Percentiles rank a stretch among this genome's conserved stretches.
phyloP scores from a whole-genome alignment of 1,140 invertebrate species.

The Asobara japonica region DNA sequence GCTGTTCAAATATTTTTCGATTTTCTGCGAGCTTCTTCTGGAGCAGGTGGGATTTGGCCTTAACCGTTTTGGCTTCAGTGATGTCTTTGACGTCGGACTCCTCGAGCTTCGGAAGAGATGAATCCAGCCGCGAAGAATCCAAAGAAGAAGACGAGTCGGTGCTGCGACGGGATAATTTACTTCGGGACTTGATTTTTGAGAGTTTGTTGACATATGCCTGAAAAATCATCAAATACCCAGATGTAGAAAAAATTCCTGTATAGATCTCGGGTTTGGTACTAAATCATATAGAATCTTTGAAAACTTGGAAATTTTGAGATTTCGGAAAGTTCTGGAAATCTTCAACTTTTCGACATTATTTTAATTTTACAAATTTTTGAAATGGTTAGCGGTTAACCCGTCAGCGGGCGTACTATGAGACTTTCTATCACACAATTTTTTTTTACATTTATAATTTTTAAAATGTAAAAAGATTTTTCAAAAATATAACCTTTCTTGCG shows the following conservation, averaged over 20 bases:
- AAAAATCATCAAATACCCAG: neutral
- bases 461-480: no score
- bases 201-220: constrained; percentile 62
- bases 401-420: no score
- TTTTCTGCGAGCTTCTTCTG: constrained; percentile 63
- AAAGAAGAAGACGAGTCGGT: constrained; percentile 45
- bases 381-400: no score
- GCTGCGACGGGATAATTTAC: constrained; percentile 51
- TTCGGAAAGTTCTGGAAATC: neutral
- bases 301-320: neutral
- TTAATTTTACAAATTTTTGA: neutral
- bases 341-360: neutral
- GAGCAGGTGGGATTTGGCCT: constrained; percentile 60
- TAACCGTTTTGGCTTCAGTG: constrained; percentile 59
- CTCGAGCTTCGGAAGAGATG: constrained; percentile 36
- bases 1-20: constrained; percentile 61
- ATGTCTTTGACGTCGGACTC: constrained; percentile 51
- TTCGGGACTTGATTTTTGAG: constrained; percentile 61
- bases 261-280: neutral
- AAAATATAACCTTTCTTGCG: no score
- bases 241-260: neutral
- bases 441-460: no score
- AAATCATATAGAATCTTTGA: neutral
- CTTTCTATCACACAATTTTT: no score
- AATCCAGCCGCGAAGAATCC: constrained; percentile 38